Conservation (phyloP, 2,888 invertebrate species). For the Eupithecia insigniata region DNA sequence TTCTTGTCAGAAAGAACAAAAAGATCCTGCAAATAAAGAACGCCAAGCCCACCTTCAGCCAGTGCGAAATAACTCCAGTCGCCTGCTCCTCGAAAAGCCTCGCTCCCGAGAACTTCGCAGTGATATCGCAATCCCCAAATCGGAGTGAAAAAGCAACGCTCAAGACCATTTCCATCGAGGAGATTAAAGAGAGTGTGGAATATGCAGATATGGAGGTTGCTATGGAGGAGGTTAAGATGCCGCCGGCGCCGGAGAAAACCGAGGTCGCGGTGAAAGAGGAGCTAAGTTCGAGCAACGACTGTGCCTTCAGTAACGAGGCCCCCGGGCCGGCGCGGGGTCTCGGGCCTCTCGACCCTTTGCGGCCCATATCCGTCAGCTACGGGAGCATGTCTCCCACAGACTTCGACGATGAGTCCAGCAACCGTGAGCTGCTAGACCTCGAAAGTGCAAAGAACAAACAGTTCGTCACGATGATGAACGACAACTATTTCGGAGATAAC, state of each 20-base stretch:
- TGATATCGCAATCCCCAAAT: constrained; percentile 22
- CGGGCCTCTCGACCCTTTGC: constrained; percentile 65
- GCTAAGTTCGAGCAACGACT: constrained; percentile 66
- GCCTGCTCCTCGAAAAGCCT: constrained; percentile 65
- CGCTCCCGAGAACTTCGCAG: constrained; percentile 63
- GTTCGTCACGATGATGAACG: constrained; percentile 79
- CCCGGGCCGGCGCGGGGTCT: constrained; percentile 47
- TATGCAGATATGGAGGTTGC: constrained; percentile 57
- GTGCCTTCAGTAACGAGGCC: constrained; percentile 46
- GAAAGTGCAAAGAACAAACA: constrained; percentile 77
- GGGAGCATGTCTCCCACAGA: constrained; percentile 67
- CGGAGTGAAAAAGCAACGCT: constrained; percentile 49
- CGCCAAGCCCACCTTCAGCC: constrained; percentile 54
- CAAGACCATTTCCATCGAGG: constrained; percentile 66
- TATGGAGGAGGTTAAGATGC: constrained; percentile 68
- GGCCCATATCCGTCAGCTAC: constrained; percentile 76
- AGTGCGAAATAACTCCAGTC: constrained; percentile 52
- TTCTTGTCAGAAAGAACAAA: constrained; percentile 76
- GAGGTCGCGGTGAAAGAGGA: constrained; percentile 73
- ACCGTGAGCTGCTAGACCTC: constrained; percentile 71
- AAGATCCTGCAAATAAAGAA: constrained; percentile 79
- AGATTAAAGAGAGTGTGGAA: constrained; percentile 61
- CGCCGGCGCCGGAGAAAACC: constrained; percentile 27
- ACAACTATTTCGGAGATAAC: constrained; percentile 79
- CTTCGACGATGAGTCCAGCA: constrained; percentile 74